Evolutionary conservation across 2,113 vertebrate genomes (phyloP), one percentile per base, ranked within the genome.

Genomic region (Uria lomvia): DNA sequence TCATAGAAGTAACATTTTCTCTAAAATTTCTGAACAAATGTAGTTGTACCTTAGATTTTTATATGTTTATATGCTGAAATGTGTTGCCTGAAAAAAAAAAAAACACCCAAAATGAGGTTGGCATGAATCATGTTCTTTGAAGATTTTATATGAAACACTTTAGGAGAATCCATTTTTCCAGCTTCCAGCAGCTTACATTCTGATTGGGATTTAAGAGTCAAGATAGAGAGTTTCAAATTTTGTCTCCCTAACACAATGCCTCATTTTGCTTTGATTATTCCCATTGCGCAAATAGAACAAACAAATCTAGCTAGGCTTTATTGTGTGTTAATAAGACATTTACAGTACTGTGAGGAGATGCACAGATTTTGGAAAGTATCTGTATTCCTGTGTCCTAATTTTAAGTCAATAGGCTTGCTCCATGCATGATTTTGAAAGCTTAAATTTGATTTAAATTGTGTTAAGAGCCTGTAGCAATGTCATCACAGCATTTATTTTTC

Each of bases 201-300:
- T 66, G 38, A 67, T 43, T 70, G 27, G 8, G 19, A 89, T 80
- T 86, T 91, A 63, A 79, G 15, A 67, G 43, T 38, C 43, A 68
- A 62, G 43, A 63, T 9, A 71, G 23, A 73, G 20, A 65, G 40
- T 95, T 81, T 8, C 5, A 40, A 38, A 26, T 63, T 84, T 91
- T 94, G 36, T 38, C 12, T 86, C 15, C 12, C 1, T 79, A 32
- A 70, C 7, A 40, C 9, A 70, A 11, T 15, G 3, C 0, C 0
- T 42, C 79, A 11, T 34, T 92, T 90, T 81, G 32, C 60, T 77
- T 81, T 85, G 12, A 47, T 80, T 80, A 65, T 53, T 86, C 16
- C 11, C 34, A 36, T 72, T 84, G 65, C 32, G 70, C 19, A 77
- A 74, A 55, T 5, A 74, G 22, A 93, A 84, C 4, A 30, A 65